Conservation (phyloP, 2,113 vertebrate species). For the Heloderma charlesbogerti region DNA sequence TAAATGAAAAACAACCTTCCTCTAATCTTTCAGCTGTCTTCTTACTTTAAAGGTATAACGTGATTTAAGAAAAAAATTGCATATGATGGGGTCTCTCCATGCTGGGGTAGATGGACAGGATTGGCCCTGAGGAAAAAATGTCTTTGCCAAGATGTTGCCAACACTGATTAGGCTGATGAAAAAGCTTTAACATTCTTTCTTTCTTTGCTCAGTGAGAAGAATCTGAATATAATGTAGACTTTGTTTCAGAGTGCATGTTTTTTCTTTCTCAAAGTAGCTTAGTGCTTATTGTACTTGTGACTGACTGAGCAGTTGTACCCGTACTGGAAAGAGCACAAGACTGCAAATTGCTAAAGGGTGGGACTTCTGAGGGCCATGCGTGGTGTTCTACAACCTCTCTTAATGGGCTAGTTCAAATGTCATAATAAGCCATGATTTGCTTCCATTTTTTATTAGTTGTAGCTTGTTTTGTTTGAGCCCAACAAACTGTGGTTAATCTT, state of each 20-base stretch:
- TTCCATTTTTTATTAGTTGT: not conserved
- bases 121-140: not conserved
- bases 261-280: not conserved
- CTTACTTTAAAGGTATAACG: fast-evolving
- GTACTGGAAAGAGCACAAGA: not conserved
- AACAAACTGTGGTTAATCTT: not conserved
- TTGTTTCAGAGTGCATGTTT: not conserved
- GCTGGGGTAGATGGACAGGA: not conserved
- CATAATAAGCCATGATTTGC: not conserved
- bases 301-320: not conserved
- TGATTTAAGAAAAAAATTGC: not conserved
- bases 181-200: not conserved
- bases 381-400: not conserved
- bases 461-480: not conserved
- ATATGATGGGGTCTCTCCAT: not conserved
- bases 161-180: not conserved
- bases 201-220: conserved; percentile 6
- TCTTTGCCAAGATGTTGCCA: not conserved
- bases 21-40: not conserved
- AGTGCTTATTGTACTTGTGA: not conserved
- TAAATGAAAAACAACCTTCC: not conserved
- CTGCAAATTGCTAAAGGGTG: not conserved
- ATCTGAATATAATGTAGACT: conserved; percentile 11
- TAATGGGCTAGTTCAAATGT: not conserved
- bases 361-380: not conserved